A percentile compares a stretch with the other conserved stretches of the same genome.
Conservation (phyloP, 2,797 vertebrate genomes). For the Myripristis jacobus region DNA sequence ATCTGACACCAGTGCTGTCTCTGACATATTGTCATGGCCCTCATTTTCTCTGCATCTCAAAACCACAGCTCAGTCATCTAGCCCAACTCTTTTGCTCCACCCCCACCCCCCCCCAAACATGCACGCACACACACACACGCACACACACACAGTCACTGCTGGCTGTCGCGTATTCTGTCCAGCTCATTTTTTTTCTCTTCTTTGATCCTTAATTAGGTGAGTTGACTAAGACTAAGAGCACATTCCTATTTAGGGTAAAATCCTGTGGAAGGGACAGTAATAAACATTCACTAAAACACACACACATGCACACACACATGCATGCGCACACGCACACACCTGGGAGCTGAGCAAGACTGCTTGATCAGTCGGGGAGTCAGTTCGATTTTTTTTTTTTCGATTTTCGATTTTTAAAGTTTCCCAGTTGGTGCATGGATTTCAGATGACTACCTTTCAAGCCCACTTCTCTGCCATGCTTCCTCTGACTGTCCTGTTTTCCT, state of each 20-base stretch:
- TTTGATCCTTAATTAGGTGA: neutral
- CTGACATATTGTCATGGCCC: constrained; percentile 49
- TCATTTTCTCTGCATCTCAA: constrained; percentile 61
- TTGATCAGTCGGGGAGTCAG: constrained; percentile 16
- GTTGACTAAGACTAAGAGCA: neutral
- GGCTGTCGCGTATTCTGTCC: constrained; percentile 28
- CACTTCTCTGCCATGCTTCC: constrained; percentile 6
- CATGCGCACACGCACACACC: too few species aligned
- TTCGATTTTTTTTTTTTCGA: constrained; percentile 52
- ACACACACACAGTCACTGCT: neutral
- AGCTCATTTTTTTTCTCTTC: neutral
- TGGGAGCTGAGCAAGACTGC: too few species aligned
- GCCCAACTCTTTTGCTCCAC: constrained; percentile 29
- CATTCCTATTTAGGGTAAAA: neutral
- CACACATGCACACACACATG: too few species aligned
- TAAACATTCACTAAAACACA: too few species aligned
- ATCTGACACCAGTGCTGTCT: constrained; percentile 61
- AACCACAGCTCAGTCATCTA: constrained; percentile 36
- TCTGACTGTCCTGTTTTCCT: too few species aligned
- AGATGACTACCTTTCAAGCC: neutral
- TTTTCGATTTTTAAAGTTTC: constrained; percentile 40
- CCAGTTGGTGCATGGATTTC: constrained; percentile 29
- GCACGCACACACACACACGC: too few species aligned
- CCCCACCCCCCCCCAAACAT: too few species aligned
- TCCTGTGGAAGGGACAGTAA: neutral